These are phyloP conservation scores for Bufo gargarizans DNA, from an alignment of 2,113 vertebrate species.

Conservation along the genomic window DNA sequence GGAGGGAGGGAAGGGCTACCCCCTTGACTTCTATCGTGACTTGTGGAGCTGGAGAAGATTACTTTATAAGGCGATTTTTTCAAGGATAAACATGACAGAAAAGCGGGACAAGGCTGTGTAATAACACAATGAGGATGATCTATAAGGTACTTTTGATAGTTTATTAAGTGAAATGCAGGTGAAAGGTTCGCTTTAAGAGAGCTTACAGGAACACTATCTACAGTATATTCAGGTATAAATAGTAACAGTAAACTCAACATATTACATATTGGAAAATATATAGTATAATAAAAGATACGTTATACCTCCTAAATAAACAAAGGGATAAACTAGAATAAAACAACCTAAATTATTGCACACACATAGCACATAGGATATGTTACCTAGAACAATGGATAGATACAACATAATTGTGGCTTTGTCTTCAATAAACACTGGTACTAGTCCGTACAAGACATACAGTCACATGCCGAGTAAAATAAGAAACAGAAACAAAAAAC, in stretches of 20 bases:
- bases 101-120: too few relatives aligned
- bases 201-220: neutral
- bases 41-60: too few relatives aligned
- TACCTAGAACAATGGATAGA: neutral
- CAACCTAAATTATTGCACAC: neutral
- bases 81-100: too few relatives aligned
- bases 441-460: neutral
- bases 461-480: neutral
- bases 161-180: too few relatives aligned
- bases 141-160: too few relatives aligned
- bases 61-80: too few relatives aligned
- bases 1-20: too few relatives aligned
- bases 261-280: neutral
- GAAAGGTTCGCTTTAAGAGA: too few relatives aligned
- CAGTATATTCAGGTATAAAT: neutral
- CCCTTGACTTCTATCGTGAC: too few relatives aligned
- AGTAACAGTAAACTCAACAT: neutral
- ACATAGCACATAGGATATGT: neutral
- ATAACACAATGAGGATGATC: too few relatives aligned
- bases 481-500: constrained; percentile 8
- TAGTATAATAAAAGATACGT: too few relatives aligned
- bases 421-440: constrained; percentile 1
- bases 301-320: neutral
- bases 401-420: constrained; percentile 21
- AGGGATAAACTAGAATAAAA: neutral